Conservation (phyloP, 2,797 vertebrate genomes). For the Pseudomugil tenellus region DNA sequence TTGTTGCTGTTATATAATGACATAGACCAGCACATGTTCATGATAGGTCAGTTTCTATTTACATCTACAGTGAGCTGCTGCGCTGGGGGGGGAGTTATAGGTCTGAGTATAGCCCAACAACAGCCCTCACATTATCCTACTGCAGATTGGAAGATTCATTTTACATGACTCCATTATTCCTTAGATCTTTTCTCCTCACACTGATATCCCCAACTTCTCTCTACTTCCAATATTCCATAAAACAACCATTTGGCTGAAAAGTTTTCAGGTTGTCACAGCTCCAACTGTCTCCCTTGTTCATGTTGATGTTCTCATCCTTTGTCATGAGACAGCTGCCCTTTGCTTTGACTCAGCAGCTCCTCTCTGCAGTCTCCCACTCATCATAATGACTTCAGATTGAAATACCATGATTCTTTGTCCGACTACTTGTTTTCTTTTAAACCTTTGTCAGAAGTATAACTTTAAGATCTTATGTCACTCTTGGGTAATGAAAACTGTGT, state of each 20-base stretch:
- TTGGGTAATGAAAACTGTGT: conserved; percentile 46
- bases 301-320: conserved; percentile 20
- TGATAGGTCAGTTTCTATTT: conserved; percentile 60
- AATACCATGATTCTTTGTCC: conserved; percentile 50
- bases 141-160: conserved; percentile 28
- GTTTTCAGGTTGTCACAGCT: conserved; percentile 9
- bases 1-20: conserved; percentile 28
- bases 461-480: conserved; percentile 46
- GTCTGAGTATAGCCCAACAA: conserved; percentile 41
- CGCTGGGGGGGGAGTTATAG: too few relatives aligned
- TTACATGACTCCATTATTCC: conserved; percentile 46
- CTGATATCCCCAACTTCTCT: conserved; percentile 23
- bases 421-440: conserved; percentile 46
- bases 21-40: conserved; percentile 30
- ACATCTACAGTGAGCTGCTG: too few relatives aligned
- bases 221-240: background rate
- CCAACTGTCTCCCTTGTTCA: conserved; percentile 13
- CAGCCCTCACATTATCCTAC: conserved; percentile 30
- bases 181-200: conserved; percentile 26
- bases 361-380: conserved; percentile 19
- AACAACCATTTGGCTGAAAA: conserved; percentile 43
- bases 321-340: conserved; percentile 28
- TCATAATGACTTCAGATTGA: conserved; percentile 41
- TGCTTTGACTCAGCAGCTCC: conserved; percentile 15
- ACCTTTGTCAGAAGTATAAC: conserved; percentile 39